Conservation (phyloP, 2,113 vertebrate genomes). For the Formicarius rufipectus region DNA sequence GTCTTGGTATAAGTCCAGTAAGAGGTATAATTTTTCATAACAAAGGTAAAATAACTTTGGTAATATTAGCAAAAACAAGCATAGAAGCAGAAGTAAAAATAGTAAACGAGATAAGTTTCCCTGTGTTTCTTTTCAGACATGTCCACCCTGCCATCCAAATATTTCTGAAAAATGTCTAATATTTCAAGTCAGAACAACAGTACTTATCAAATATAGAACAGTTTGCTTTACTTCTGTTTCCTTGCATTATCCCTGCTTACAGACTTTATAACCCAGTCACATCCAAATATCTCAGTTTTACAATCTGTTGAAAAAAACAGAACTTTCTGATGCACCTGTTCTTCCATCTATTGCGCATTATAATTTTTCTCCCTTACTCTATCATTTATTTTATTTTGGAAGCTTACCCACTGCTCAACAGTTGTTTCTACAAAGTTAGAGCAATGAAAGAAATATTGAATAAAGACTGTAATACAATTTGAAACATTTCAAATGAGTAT, state of each 20-base stretch:
- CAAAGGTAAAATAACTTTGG: background rate
- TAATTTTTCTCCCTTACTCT: slow-evolving; percentile 4
- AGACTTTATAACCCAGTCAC: background rate
- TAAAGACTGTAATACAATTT: slow-evolving; percentile 27
- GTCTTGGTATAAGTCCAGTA: background rate
- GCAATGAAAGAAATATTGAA: slow-evolving; percentile 52
- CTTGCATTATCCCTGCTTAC: background rate
- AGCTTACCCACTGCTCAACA: slow-evolving; percentile 5
- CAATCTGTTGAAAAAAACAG: slow-evolving; percentile 24
- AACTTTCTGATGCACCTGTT: slow-evolving; percentile 53
- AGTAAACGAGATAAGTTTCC: background rate
- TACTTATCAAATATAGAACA: background rate
- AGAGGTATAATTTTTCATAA: background rate
- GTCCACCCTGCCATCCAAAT: background rate
- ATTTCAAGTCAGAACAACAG: background rate
- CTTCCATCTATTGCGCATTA: background rate
- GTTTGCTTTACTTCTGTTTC: background rate
- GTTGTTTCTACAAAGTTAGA: slow-evolving; percentile 41
- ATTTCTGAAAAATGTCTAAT: background rate
- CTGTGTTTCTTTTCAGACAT: background rate
- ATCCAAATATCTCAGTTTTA: background rate
- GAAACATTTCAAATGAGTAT: slow-evolving; percentile 57
- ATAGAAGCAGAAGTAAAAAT: background rate
- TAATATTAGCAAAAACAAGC: background rate
- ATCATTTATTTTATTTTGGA: slow-evolving; percentile 13